A percentile compares a stretch with the other conserved stretches of the same genome.
Evolutionary conservation across 2,113 vertebrate genomes (phyloP).

Genomic region (Turdus rufiventris): DNA sequence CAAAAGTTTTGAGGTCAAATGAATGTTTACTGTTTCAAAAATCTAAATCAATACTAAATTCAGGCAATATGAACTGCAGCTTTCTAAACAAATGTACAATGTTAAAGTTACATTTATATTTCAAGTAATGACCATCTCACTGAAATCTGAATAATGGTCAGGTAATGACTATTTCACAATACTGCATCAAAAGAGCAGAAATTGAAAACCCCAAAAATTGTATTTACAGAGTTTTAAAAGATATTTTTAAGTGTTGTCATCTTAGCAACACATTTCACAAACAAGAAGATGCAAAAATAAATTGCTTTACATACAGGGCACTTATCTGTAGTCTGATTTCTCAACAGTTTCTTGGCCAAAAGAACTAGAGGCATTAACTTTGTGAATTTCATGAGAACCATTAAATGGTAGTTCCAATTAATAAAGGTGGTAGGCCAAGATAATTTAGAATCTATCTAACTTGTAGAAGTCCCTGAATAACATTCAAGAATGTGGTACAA

Average conservation of each 20-base stretch:
- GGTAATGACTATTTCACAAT: neutral
- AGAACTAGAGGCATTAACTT: neutral
- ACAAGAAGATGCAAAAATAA: neutral
- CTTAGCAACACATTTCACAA: neutral
- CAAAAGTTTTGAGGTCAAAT: neutral
- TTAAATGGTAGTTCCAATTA: slow-evolving; percentile 2
- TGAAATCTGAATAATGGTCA: neutral
- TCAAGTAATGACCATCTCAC: neutral
- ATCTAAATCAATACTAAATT: neutral
- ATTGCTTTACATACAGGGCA: neutral
- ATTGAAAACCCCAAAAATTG: neutral
- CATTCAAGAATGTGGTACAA: neutral
- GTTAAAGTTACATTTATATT: neutral
- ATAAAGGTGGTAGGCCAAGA: slow-evolving; percentile 13
- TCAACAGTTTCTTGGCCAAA: neutral
- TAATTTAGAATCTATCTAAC: neutral
- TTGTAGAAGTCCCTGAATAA: slow-evolving; percentile 20
- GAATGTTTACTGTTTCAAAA: neutral
- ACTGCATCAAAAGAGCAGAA: neutral
- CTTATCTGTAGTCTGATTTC: neutral
- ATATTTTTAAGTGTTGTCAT: neutral
- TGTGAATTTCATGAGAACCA: neutral
- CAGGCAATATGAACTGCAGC: neutral
- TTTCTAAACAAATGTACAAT: neutral
- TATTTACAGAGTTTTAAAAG: neutral